Base-by-base conservation (phyloP, 2,797 vertebrate genomes). In the Nyctalus aviator region DNA sequence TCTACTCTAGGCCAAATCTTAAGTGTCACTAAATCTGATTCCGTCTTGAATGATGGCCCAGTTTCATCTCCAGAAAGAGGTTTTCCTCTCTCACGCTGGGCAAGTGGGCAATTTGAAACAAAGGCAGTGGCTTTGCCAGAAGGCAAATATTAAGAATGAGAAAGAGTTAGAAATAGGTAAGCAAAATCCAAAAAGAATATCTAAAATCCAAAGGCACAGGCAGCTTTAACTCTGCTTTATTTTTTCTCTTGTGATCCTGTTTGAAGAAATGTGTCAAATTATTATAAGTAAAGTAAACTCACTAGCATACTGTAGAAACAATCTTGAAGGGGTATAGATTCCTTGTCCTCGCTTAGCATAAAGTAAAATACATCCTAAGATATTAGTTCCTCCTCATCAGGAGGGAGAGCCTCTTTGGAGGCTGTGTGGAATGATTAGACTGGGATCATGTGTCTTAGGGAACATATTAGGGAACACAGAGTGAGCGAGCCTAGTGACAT, bases 11-110 rank as follows among this genome's bases (percentile, higher is more conserved):
- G 85, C 90, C 55, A 88, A 77, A 93, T 91, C 68, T 78, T 83
- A 88, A 82, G 66, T 90, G 78, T 90, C 95, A 87, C 88, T 96
- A 93, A 96, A 91, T 94, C 88, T 59, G 62, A 93, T 88, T 91
- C 88, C 55, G 41, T 86, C 76, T 88, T 93, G 79, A 95, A 92
- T 94, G 87, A 57, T 85, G 35, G 21, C 59, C 68, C 57, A 68
- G 48, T n/a, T 66, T 91, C 78, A 91, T 95, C 32, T 30, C 68
- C 94, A 88, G 88, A 90, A 96, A 78, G 77, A 94, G 44, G 46
- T 25, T 93, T 84, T 32, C 86, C 17, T 17, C 35, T 25, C 77
- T 23, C 1, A 85, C 37, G 18, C 44, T 59, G 73, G 84, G 27
- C 5, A 81, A 81, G 53, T 30, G 27, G 17, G 6, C 18, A 21